phyloP scores from a whole-genome alignment of 2,113 vertebrate genomes.

The Myotis brandtii region DNA sequence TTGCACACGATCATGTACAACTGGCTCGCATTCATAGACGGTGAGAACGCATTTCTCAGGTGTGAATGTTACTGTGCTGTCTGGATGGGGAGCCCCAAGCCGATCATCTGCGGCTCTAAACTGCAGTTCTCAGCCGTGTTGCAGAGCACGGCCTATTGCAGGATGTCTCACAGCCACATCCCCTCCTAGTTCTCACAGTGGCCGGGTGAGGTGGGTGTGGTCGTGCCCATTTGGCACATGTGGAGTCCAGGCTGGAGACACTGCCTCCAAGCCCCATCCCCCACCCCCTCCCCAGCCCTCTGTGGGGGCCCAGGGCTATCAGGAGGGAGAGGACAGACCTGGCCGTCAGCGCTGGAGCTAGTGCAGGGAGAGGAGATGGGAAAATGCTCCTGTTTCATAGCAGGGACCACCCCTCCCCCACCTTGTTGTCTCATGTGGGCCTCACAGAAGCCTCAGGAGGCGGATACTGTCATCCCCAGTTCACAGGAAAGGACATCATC shows the following conservation, averaged over 20 bases:
- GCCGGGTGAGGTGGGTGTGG: background rate
- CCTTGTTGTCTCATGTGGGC: background rate
- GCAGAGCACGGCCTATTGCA: background rate
- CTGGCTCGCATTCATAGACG: background rate
- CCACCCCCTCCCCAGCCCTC: background rate
- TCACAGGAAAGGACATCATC: background rate
- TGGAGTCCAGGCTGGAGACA: background rate
- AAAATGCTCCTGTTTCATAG: background rate
- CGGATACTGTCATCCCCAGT: background rate
- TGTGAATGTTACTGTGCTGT: background rate
- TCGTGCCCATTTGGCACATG: background rate
- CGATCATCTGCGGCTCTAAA: background rate
- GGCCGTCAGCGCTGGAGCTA: background rate
- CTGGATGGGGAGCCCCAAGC: background rate
- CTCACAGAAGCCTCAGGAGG: background rate
- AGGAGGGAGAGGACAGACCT: background rate
- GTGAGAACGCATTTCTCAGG: background rate
- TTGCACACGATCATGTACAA: background rate
- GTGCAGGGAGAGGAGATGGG: background rate
- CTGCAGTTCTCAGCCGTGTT: background rate
- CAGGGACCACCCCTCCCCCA: too few relatives aligned
- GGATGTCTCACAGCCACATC: background rate
- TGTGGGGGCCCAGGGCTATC: too few relatives aligned
- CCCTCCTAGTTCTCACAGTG: background rate
- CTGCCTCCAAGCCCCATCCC: background rate